These are phyloP conservation scores for Porites lobata DNA, from an alignment of 92 coral and sea anemone genomes.

Conservation along the genomic window DNA sequence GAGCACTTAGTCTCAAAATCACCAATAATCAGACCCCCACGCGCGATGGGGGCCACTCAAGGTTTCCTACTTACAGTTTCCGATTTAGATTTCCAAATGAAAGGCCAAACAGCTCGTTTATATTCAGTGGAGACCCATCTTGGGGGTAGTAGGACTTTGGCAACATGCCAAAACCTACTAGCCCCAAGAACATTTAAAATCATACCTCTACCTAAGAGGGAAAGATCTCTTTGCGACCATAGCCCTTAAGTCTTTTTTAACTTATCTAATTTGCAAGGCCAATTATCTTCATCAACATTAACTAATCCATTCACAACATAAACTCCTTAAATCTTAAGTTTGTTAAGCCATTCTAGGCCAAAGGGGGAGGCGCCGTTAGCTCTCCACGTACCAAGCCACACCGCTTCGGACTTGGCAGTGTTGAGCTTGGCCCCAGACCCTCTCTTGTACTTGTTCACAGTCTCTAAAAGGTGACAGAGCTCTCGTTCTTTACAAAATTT, in stretches of 20 bases:
- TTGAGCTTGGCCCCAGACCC: conserved; percentile 18
- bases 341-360: conserved; percentile 35
- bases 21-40: neutral
- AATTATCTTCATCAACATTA: conserved; percentile 18
- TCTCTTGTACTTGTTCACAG: neutral
- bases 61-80: neutral
- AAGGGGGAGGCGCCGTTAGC: neutral
- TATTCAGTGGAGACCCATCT: neutral
- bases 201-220: neutral
- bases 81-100: neutral
- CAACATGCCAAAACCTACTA: conserved; percentile 10
- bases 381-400: conserved; percentile 31
- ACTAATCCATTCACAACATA: conserved; percentile 15
- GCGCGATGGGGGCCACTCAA: neutral
- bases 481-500: conserved; percentile 10
- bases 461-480: neutral
- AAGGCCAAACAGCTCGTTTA: neutral
- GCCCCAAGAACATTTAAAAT: neutral
- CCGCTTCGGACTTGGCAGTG: conserved; percentile 9
- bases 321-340: conserved; percentile 27
- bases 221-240: conserved; percentile 28
- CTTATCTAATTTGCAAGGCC: conserved; percentile 24
- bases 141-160: conserved; percentile 15
- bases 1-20: neutral
- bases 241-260: neutral